Conservation (phyloP, 1,140 invertebrate species). For the Anastrepha obliqua region DNA sequence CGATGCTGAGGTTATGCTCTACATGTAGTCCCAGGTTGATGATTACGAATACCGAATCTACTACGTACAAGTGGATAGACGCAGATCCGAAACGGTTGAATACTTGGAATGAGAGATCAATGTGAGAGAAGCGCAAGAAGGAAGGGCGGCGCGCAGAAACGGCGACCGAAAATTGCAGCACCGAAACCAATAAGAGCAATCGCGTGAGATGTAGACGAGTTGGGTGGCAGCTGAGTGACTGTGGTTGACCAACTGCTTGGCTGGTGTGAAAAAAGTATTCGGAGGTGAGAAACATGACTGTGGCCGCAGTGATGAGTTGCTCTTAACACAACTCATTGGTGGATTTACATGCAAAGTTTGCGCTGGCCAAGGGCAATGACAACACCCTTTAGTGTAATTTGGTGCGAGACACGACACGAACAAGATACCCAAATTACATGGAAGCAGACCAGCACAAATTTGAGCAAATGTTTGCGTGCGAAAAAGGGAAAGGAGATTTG, state of each 20-base stretch:
- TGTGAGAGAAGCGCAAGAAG: neutral
- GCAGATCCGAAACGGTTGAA: no score
- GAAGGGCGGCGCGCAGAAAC: neutral
- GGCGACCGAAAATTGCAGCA: slow-evolving; percentile 1
- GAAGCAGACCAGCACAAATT: neutral
- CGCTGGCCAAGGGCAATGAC: neutral
- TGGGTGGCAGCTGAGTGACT: neutral
- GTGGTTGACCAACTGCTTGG: neutral
- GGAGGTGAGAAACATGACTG: slow-evolving; percentile 29
- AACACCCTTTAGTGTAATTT: slow-evolving; percentile 8
- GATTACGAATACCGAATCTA: slow-evolving; percentile 39
- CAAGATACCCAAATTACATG: slow-evolving; percentile 11
- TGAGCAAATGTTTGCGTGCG: neutral
- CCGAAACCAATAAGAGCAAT: neutral
- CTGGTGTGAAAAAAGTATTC: neutral
- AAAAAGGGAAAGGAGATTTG: no score
- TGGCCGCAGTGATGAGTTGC: neutral
- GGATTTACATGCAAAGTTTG: neutral
- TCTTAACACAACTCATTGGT: neutral
- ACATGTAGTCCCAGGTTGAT: slow-evolving; percentile 29
- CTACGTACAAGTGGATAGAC: neutral
- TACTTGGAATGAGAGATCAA: neutral
- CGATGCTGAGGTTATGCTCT: neutral
- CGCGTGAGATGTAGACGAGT: no score
- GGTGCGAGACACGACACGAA: slow-evolving; percentile 2